Conservation (phyloP, 2,113 vertebrate genomes). For the Ivindomyrus marchei region DNA sequence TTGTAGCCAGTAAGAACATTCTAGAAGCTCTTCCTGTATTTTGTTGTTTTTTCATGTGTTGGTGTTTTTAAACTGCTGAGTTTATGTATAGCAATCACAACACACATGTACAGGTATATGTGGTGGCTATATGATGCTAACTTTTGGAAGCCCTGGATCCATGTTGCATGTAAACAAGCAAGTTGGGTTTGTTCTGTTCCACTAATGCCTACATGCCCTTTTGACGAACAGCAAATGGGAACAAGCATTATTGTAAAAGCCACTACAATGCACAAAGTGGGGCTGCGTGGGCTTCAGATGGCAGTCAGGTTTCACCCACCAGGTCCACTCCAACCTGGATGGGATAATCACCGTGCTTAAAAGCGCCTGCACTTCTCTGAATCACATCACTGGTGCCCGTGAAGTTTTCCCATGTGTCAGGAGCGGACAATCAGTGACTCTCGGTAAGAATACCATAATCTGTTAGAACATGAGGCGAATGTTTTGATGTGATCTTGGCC, state of each 20-base stretch:
- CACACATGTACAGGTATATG: not conserved
- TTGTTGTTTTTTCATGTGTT: not conserved
- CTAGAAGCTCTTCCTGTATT: not conserved
- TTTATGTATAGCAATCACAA: not conserved
- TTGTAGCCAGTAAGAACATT: not conserved
- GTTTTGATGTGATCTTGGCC: not conserved
- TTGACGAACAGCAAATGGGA: not conserved
- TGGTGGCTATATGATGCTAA: not conserved
- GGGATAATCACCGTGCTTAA: constrained; percentile 45
- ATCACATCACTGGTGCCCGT: constrained; percentile 21
- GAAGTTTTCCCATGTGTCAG: constrained; percentile 34
- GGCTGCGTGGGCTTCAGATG: constrained; percentile 38
- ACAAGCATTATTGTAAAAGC: constrained; percentile 11
- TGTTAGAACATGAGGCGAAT: not conserved
- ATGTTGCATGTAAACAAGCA: not conserved
- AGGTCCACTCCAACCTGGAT: constrained; percentile 48
- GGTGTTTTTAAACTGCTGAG: not conserved
- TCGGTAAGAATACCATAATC: constrained; percentile 40
- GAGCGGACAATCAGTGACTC: constrained; percentile 32
- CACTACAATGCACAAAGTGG: constrained; percentile 15
- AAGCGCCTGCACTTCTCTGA: constrained; percentile 32
- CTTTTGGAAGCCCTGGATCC: not conserved
- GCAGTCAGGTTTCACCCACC: constrained; percentile 24
- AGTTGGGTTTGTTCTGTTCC: constrained; percentile 7
- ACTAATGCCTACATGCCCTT: not conserved